Conservation (phyloP, 2,888 invertebrate species). For the Parelbella ahira region DNA sequence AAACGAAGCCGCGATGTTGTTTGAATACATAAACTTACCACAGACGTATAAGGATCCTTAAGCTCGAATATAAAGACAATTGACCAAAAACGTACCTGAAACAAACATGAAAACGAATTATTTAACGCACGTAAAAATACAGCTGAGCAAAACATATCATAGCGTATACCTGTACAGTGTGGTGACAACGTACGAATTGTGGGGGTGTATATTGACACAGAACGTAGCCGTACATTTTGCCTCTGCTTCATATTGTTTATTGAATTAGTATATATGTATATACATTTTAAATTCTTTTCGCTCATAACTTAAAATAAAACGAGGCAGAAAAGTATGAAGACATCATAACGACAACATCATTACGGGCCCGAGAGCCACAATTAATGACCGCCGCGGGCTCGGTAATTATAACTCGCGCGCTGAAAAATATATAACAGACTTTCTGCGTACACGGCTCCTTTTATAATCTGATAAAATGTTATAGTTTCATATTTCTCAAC, state of each 20-base stretch:
- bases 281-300: neutral
- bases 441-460: neutral
- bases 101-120: neutral
- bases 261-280: no score
- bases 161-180: no score
- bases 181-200: no score
- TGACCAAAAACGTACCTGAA: neutral
- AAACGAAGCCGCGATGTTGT: no score
- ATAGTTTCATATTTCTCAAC: neutral
- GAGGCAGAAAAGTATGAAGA: conserved; percentile 15
- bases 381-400: conserved; percentile 18
- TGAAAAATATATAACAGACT: conserved; percentile 17
- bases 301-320: neutral
- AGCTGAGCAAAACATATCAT: no score
- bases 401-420: conserved; percentile 24
- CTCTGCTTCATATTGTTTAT: no score
- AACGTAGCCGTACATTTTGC: no score
- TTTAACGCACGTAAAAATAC: no score
- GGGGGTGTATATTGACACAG: no score
- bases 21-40: no score
- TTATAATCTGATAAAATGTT: neutral
- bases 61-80: no score
- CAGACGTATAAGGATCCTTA: no score
- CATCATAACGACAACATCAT: conserved; percentile 23
- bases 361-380: conserved; percentile 17